Base-by-base conservation (phyloP, 2,888 invertebrate genomes). In the Agrochola macilenta region DNA sequence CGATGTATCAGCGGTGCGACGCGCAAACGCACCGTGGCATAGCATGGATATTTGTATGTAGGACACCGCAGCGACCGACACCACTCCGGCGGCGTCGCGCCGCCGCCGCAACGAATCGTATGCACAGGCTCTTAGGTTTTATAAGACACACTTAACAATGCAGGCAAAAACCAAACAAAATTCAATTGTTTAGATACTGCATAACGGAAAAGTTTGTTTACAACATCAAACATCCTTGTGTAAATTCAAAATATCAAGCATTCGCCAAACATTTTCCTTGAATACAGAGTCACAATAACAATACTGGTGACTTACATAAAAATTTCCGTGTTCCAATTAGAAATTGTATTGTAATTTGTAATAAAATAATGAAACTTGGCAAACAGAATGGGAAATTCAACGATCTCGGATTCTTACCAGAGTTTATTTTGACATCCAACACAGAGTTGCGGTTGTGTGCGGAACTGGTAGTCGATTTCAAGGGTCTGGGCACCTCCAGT, bases 401-500 rank as follows among this genome's bases (percentile, higher is more conserved):
- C 14, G 0, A 58, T 65, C 23, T 63, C 20, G 73, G 83, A 92
- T 86, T 89, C 93, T 95, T 94, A 97, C 96, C 96, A 92, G 95
- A 96, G 93, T 95, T 97, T 93, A 96, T 97, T 95, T 96, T 97
- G 92, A 96, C 95, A 89, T 97, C 97, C 90, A 96, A 91, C 87
- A 96, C 94, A 82, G 96, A 97, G 90, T 96, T 97, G 87, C 96
- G 95, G 90, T 95, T 96, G 92, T 96, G 97, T 90, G 96, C 95
- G 86, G 96, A 95, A 92, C 97, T 97, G 88, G 97, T 97, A 87
- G 97, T 97, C 87, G 96, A 95, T 95, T 98, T 98, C 88, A 98
- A 95, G 91, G 98, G 98, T 94, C 98, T 97, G 89, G 98, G 98
- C 92, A 98, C 97, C 95, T 98, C 98, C 90, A 98, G 96, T 96